These are phyloP conservation scores for Odiellus spinosus DNA, from an alignment of 2,888 invertebrate genomes.

Conservation along the genomic window DNA sequence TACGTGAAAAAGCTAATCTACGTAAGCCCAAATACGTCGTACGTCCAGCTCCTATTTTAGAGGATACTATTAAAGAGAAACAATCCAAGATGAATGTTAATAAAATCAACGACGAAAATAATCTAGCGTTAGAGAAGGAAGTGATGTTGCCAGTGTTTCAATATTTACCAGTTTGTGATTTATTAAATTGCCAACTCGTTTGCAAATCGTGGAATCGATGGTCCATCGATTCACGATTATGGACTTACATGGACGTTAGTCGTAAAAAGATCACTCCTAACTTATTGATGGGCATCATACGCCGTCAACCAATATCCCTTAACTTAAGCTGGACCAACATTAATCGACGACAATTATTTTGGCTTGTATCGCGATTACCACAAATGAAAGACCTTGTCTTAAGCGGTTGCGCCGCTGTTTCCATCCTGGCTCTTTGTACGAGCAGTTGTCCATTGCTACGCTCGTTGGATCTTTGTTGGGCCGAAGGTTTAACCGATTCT, in stretches of 20 bases:
- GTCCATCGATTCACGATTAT: constrained; percentile 62
- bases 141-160: constrained; percentile 33
- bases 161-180: constrained; percentile 29
- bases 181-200: constrained; percentile 50
- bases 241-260: constrained; percentile 69
- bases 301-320: constrained; percentile 70
- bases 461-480: constrained; percentile 63
- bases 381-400: constrained; percentile 63
- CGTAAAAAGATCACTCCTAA: constrained; percentile 39
- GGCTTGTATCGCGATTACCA: constrained; percentile 74
- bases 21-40: constrained; percentile 23
- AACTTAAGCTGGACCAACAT: constrained; percentile 76
- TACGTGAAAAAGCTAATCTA: constrained; percentile 17
- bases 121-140: constrained; percentile 23
- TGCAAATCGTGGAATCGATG: constrained; percentile 79
- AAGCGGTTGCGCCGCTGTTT: constrained; percentile 39
- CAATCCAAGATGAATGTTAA: constrained; percentile 10
- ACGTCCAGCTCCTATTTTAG: constrained; percentile 15
- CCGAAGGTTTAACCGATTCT: constrained; percentile 66
- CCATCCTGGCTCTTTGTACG: constrained; percentile 29
- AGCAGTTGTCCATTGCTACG: constrained; percentile 62
- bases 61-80: constrained; percentile 15
- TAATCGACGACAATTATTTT: constrained; percentile 70
- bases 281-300: constrained; percentile 56
- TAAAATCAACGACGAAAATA: constrained; percentile 11